Percentiles rank a stretch among this genome's conserved stretches.
Conservation (phyloP, 2,113 vertebrate species). For the Mus pahari region DNA sequence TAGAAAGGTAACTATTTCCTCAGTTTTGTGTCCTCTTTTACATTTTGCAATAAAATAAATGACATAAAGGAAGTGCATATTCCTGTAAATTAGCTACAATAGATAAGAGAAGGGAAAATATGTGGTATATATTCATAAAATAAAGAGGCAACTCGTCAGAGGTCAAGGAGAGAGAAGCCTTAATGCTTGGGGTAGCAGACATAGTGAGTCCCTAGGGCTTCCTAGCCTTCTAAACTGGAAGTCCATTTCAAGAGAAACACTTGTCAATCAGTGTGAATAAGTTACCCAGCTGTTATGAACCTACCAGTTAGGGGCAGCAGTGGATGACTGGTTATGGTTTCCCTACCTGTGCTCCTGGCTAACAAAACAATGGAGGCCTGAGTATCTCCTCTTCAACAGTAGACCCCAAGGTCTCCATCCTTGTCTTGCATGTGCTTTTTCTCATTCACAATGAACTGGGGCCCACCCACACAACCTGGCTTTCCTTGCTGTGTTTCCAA, state of each 20-base stretch:
- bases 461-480: accelerated
- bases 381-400: accelerated
- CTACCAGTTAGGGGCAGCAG: background rate
- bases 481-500: background rate
- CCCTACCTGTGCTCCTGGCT: background rate
- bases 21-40: background rate
- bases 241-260: background rate
- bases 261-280: background rate
- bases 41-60: background rate
- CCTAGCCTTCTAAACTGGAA: background rate
- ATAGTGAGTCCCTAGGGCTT: background rate
- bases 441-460: background rate
- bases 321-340: background rate
- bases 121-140: background rate
- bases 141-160: background rate
- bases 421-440: accelerated
- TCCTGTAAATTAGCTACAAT: background rate
- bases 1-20: background rate
- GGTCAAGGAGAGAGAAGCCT: background rate
- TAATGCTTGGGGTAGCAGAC: background rate
- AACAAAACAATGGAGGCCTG: background rate
- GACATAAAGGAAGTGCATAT: background rate
- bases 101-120: background rate
- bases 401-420: background rate
- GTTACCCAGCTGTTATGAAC: background rate